Evolutionary conservation across 1,140 invertebrate species (phyloP).

Genomic region (Apis dorsata): DNA sequence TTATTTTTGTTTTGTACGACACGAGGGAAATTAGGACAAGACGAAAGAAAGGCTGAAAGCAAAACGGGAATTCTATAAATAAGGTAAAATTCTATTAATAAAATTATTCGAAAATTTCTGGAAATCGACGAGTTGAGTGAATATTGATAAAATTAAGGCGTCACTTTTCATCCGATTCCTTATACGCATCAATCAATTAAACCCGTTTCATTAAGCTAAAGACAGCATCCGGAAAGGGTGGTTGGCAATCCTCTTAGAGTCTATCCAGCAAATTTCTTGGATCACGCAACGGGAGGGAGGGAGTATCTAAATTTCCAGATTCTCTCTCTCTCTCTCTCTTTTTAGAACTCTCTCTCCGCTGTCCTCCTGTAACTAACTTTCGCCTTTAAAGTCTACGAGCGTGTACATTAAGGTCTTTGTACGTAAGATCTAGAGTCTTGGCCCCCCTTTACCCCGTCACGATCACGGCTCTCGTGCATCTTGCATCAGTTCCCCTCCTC

Average conservation of each 20-base stretch:
- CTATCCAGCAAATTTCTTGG: conserved; percentile 49
- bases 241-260: not conserved
- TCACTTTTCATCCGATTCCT: no score
- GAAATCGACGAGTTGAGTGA: no score
- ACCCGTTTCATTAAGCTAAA: conserved; percentile 31
- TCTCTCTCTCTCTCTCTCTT: not conserved
- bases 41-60: not conserved
- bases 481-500: conserved; percentile 53
- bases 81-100: no score
- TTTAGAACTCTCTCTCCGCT: conserved; percentile 14
- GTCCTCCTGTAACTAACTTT: conserved; percentile 58
- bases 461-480: conserved; percentile 49
- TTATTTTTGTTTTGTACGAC: not conserved
- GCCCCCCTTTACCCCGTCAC: not conserved
- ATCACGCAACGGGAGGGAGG: conserved; percentile 29
- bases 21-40: not conserved
- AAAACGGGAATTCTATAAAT: no score
- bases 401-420: conserved; percentile 61
- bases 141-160: no score
- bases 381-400: conserved; percentile 63
- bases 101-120: no score
- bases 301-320: conserved; percentile 50
- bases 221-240: conserved; percentile 6
- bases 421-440: conserved; percentile 39
- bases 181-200: conserved; percentile 12